Conservation (phyloP, 2,113 vertebrate species). For the Tragelaphus imberbis region DNA sequence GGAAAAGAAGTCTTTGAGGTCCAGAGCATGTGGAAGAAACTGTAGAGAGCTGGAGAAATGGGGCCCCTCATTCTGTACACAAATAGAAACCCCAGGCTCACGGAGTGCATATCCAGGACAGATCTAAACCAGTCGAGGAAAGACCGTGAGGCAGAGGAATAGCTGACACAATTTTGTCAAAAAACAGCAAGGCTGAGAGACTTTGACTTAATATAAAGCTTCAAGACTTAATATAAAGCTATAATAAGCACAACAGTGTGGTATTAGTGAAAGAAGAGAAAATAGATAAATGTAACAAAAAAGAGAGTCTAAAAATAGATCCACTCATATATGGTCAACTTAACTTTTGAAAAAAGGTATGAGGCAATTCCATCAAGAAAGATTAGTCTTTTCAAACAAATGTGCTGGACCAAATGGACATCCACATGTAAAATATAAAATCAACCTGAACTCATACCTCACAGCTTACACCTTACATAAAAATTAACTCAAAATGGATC, state of each 20-base stretch:
- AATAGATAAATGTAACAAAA: slow-evolving; percentile 3
- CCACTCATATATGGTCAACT: neutral
- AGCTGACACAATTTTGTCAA: neutral
- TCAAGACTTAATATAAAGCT: neutral
- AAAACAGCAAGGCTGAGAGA: neutral
- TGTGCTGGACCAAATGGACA: neutral
- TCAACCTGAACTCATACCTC: neutral
- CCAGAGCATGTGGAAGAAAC: neutral
- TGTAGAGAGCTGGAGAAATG: neutral
- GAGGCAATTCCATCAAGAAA: neutral
- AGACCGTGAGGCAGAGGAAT: neutral
- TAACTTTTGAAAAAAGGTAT: neutral
- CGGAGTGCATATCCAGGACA: neutral
- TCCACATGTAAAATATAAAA: neutral
- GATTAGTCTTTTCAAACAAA: neutral
- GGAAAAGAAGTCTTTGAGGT: neutral
- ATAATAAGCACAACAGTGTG: neutral
- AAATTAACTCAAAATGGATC: neutral
- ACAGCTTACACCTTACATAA: neutral
- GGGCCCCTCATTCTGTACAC: neutral
- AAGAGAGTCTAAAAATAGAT: slow-evolving; percentile 4
- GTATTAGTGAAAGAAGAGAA: neutral
- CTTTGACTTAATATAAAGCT: neutral
- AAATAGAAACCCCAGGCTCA: neutral
- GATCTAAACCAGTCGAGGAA: neutral